Base-by-base conservation (phyloP, 1,140 invertebrate species). In the Formica selysi region DNA sequence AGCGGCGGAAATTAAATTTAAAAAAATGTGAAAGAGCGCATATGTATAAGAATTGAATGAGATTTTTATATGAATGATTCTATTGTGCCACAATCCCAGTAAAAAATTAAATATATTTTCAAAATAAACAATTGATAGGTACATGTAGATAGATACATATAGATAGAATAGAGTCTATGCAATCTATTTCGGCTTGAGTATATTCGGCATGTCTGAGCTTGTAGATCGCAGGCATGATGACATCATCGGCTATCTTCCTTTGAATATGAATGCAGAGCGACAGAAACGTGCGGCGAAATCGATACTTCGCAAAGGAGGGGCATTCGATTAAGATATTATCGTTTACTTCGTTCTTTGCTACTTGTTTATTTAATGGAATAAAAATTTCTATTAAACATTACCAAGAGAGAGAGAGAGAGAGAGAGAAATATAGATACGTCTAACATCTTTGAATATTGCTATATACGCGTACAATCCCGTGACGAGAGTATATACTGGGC, bases 401-500 rank as follows among this genome's bases (percentile, higher is more conserved):
- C 59, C 32, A 36, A 48, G 3, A 74, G 16, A 32, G 48, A 32
- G 13, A n/a, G 2, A n/a, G n/a, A n/a, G n/a, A 36, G 32, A 22
- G 26, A 38, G n/a, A 57, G 32, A 61, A 7, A 29, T 1, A 10
- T 7, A 41, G 36, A 41, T 78, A 13, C 32, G 26, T 36, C 38
- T 62, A 44, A 44, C 67, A 59, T 29, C 29, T 73, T 62, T 83
- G 41, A 83, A 61, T 71, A n/a, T 8, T 13, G 19, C 32, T 68
- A 48, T 38, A 79, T 7, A 11, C 54, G 38, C n/a, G 10, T 13
- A 22, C 41, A 61, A 90, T 54, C 38, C 57, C 26, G 64, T 76
- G 85, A 89, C 81, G 74, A 90, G 84, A 87, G 76, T 90, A 59
- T 41, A 83, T 57, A 59, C 73, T 51, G 16, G 29, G 44, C 3